Conservation (phyloP, 2,113 vertebrate genomes). For the Tupaia chinensis region DNA sequence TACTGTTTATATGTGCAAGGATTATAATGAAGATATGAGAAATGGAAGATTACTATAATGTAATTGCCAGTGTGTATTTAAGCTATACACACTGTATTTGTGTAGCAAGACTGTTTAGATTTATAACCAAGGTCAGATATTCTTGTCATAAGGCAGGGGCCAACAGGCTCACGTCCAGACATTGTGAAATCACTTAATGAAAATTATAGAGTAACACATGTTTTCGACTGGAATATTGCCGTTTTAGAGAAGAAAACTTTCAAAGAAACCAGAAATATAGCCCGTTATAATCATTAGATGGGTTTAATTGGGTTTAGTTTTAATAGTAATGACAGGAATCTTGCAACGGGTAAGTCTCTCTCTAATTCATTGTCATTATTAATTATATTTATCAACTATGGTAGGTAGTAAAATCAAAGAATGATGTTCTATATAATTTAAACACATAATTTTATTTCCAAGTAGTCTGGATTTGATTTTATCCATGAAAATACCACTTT, state of each 20-base stretch:
- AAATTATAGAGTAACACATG: neutral
- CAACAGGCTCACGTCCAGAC: neutral
- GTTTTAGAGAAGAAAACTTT: neutral
- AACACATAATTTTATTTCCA: neutral
- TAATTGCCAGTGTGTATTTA: neutral
- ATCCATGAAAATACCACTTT: neutral
- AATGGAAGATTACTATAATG: neutral
- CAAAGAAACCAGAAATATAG: neutral
- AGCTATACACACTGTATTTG: neutral
- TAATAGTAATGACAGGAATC: neutral
- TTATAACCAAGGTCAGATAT: too few relatives aligned
- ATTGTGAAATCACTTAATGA: neutral
- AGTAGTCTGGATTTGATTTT: neutral
- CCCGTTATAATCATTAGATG: neutral
- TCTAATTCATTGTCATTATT: neutral
- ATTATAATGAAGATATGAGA: constrained; percentile 36
- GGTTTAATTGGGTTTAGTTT: constrained; percentile 36
- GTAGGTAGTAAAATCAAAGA: neutral
- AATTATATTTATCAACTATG: neutral
- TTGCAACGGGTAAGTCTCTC: neutral
- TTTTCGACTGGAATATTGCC: neutral
- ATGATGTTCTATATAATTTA: neutral
- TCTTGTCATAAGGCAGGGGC: too few relatives aligned
- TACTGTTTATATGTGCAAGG: neutral
- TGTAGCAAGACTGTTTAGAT: neutral